Evolutionary conservation across 2,113 vertebrate genomes (phyloP), one percentile per base, ranked within the genome.

Genomic region (Strix aluco): DNA sequence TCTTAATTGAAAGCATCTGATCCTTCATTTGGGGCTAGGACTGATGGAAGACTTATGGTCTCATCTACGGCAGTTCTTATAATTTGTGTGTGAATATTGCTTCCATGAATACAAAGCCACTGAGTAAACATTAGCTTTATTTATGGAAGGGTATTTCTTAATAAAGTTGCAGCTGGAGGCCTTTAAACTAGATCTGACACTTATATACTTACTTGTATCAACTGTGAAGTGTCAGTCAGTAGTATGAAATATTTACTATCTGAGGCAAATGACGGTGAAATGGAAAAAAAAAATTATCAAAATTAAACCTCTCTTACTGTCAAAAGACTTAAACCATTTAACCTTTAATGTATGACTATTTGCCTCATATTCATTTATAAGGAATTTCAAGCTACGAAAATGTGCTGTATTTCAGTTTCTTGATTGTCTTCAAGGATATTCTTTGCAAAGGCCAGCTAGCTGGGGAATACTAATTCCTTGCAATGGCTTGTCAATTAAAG

Each of bases 361-460:
- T 96, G 46, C 21, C 79, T 90, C 38, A 65, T 94, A 95, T 59
- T 95, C 58, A 87, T 92, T 97, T 92, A 94, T 62, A 59, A 92
- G 11, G 15, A 94, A 90, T 96, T 94, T 63, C 62, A 96, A 88
- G 19, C 30, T 85, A 86, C 94, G 62, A 96, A 96, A 94, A 54
- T 5, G 6, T 62, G 11, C 0, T 2, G 18, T 80, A 57, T 70
- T 96, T 95, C 38, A 95, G 40, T 88, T 85, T 88, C 63, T 86
- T 83, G 34, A 82, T 81, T 95, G 57, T 23, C 42, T 85, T 93
- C 38, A 95, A 96, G 58, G n/a, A 77, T 88, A 10, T 95, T 81
- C 44, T 94, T 91, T 78, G 9, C n/a, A 96, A 95, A 97, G 63
- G 13, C 54, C 65, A 90, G 30, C 21, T 71, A 94, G 30, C 26